Conservation (phyloP, 2,113 vertebrate genomes). For the Chionomys nivalis region DNA sequence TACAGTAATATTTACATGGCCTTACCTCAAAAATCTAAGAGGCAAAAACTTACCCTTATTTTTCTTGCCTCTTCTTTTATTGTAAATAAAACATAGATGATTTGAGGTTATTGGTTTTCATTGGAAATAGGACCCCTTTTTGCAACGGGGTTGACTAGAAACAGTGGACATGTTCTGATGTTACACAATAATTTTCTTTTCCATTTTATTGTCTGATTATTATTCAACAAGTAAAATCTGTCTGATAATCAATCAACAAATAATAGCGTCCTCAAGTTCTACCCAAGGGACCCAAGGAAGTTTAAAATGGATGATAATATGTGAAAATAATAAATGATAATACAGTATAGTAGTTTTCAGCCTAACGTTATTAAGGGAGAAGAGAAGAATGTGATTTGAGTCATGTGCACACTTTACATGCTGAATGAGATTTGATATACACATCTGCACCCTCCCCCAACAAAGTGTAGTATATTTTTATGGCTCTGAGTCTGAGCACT, state of each 20-base stretch:
- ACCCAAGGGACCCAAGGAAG: background rate
- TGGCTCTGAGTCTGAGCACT: constrained; percentile 7
- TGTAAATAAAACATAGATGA: constrained; percentile 53
- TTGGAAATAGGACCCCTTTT: constrained; percentile 41
- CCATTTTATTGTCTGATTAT: constrained; percentile 48
- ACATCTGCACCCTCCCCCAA: background rate
- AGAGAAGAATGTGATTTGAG: background rate
- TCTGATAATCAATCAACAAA: constrained; percentile 49
- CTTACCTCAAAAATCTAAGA: constrained; percentile 49
- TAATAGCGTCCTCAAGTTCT: background rate
- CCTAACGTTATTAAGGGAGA: background rate
- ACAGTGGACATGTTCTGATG: constrained; percentile 43
- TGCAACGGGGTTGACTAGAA: constrained; percentile 51
- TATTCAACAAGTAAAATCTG: background rate
- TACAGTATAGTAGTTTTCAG: background rate
- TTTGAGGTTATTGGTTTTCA: constrained; percentile 44
- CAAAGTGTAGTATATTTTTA: constrained; percentile 11
- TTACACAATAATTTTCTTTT: constrained; percentile 52
- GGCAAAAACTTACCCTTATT: constrained; percentile 66
- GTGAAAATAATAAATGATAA: constrained; percentile 42
- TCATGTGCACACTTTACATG: constrained; percentile 14
- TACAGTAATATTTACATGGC: constrained; percentile 68
- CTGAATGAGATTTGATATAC: background rate
- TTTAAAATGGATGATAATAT: constrained; percentile 21
- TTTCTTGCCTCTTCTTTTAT: constrained; percentile 45